Conservation (phyloP, 2,113 vertebrate species). For the Epinephelus cyanopodus region DNA sequence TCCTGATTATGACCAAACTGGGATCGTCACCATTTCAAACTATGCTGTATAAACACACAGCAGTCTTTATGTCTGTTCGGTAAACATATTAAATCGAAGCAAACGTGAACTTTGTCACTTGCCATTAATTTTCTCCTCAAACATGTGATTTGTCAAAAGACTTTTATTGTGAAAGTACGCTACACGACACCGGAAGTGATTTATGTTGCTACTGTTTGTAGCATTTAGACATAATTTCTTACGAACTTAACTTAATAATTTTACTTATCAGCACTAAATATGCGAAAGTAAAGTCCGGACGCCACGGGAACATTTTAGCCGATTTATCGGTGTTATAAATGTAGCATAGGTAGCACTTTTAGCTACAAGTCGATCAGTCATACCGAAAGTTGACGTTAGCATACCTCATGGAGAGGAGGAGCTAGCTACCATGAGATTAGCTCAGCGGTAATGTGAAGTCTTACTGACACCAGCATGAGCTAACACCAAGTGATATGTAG, state of each 20-base stretch:
- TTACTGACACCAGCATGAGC: background rate
- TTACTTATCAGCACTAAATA: background rate
- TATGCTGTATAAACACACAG: background rate
- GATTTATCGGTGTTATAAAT: background rate
- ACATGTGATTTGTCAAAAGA: background rate
- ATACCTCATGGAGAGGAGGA: background rate
- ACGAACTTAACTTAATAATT: accelerated
- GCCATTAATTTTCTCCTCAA: background rate
- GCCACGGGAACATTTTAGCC: accelerated
- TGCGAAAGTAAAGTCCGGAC: too few relatives aligned
- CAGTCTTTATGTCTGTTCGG: background rate
- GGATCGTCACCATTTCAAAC: background rate
- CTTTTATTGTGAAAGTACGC: conserved; percentile 43
- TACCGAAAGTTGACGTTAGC: background rate
- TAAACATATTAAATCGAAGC: background rate
- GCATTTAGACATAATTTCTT: background rate
- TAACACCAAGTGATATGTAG: background rate
- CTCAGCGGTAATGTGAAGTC: background rate
- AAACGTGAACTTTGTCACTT: background rate
- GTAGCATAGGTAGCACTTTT: background rate
- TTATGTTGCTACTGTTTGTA: background rate
- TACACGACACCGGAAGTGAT: conserved; percentile 34
- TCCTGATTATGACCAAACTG: too few relatives aligned
- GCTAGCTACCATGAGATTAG: background rate
- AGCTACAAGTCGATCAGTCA: background rate